A percentile compares a stretch with the other conserved stretches of the same genome.
phyloP scores from a whole-genome alignment of 2,797 vertebrate species.

The Enteromius argenteus region DNA sequence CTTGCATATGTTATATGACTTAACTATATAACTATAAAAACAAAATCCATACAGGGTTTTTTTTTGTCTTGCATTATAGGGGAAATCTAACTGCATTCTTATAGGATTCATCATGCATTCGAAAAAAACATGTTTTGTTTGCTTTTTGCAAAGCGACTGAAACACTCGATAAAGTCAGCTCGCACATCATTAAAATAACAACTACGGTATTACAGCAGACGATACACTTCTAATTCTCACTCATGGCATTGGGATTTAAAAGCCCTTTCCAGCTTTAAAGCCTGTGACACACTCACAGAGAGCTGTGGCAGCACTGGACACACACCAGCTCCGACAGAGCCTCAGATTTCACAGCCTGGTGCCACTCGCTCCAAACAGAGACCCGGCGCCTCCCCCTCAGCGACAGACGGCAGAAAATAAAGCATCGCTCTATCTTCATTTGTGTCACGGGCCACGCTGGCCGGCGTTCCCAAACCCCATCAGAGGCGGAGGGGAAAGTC shows the following conservation, averaged over 20 bases:
- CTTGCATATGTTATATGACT: too few relatives aligned
- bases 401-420: slow-evolving; percentile 48
- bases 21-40: background rate
- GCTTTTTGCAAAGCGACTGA: background rate
- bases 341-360: slow-evolving; percentile 70
- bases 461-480: slow-evolving; percentile 57
- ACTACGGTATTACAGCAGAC: background rate
- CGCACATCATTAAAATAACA: background rate
- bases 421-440: slow-evolving; percentile 37
- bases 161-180: background rate
- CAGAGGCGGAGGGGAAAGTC: slow-evolving; percentile 57
- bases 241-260: background rate
- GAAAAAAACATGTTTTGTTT: background rate
- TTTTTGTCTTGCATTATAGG: background rate
- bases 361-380: slow-evolving; percentile 62
- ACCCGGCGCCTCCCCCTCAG: slow-evolving; percentile 53
- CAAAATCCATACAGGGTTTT: background rate
- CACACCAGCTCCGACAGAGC: slow-evolving; percentile 52
- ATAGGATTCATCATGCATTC: background rate
- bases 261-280: background rate
- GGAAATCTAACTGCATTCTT: background rate
- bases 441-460: slow-evolving; percentile 47
- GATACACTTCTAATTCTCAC: background rate
- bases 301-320: slow-evolving; percentile 56
- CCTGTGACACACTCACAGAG: slow-evolving; percentile 29